Percentiles rank a stretch among this genome's conserved stretches.
These are phyloP conservation scores for Camponotus vicinus DNA, from an alignment of 1,140 invertebrate genomes.

Conservation along the genomic window DNA sequence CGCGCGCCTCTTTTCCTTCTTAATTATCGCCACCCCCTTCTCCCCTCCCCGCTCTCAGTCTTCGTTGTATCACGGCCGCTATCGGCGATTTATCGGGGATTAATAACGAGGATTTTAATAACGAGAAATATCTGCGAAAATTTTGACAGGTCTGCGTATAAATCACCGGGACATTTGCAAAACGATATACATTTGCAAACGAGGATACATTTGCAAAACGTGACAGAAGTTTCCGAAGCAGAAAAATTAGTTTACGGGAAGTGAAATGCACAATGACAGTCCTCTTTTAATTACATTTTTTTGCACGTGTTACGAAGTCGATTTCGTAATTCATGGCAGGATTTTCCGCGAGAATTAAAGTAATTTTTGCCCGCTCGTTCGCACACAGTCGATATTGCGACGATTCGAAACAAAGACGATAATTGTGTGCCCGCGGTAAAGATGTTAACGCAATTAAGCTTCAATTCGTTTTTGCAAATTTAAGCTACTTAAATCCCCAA, in stretches of 20 bases:
- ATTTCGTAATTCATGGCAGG: not conserved
- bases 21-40: too few relatives aligned
- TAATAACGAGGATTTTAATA: slow-evolving; percentile 13
- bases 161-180: too few relatives aligned
- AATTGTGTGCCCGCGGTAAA: slow-evolving; percentile 10
- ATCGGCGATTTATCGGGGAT: slow-evolving; percentile 8
- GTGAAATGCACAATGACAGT: not conserved
- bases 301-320: not conserved
- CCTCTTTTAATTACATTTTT: not conserved
- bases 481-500: not conserved
- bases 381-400: slow-evolving; percentile 31
- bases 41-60: too few relatives aligned
- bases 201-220: too few relatives aligned
- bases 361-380: slow-evolving; percentile 15
- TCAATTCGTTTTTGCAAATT: not conserved
- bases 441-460: slow-evolving; percentile 7
- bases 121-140: slow-evolving; percentile 9
- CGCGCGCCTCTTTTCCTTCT: not conserved
- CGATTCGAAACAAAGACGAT: slow-evolving; percentile 49
- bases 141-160: not conserved
- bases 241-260: too few relatives aligned
- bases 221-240: too few relatives aligned
- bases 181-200: too few relatives aligned
- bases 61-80: not conserved
- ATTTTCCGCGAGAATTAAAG: slow-evolving; percentile 11